These are phyloP conservation scores for Azemiops feae DNA, from an alignment of 2,113 vertebrate species.

Conservation along the genomic window DNA sequence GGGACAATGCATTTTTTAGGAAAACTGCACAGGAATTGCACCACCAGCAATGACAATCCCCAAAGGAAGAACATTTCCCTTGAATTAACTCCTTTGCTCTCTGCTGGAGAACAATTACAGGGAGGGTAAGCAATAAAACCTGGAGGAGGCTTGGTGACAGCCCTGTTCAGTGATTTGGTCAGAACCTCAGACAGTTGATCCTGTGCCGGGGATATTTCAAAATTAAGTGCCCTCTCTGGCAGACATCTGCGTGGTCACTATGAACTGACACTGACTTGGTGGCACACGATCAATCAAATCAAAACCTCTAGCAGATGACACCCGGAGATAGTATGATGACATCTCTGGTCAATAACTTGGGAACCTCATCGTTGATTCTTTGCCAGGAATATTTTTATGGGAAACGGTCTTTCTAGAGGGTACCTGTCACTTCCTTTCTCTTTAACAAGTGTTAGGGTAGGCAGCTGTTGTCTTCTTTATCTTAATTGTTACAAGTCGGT, in stretches of 20 bases:
- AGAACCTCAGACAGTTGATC: background rate
- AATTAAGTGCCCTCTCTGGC: background rate
- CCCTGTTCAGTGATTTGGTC: background rate
- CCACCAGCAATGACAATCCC: background rate
- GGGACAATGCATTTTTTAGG: background rate
- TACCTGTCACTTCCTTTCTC: background rate
- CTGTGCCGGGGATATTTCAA: background rate
- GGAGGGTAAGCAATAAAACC: background rate
- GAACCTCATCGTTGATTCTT: background rate
- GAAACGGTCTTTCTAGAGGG: background rate
- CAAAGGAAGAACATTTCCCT: background rate
- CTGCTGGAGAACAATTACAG: background rate
- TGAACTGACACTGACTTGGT: background rate
- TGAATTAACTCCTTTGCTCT: background rate
- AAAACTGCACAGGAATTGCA: background rate
- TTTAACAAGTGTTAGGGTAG: background rate
- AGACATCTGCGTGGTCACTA: background rate
- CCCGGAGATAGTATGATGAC: background rate
- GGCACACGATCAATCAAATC: background rate
- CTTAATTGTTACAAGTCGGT: background rate
- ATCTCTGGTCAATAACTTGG: background rate
- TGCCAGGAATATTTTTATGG: background rate
- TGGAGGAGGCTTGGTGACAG: background rate
- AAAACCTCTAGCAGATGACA: background rate
- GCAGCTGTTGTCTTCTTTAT: background rate